Percentiles rank a stretch among this genome's conserved stretches.
Conservation (phyloP, 1,140 invertebrate genomes). For the Drosophila equinoxialis region DNA sequence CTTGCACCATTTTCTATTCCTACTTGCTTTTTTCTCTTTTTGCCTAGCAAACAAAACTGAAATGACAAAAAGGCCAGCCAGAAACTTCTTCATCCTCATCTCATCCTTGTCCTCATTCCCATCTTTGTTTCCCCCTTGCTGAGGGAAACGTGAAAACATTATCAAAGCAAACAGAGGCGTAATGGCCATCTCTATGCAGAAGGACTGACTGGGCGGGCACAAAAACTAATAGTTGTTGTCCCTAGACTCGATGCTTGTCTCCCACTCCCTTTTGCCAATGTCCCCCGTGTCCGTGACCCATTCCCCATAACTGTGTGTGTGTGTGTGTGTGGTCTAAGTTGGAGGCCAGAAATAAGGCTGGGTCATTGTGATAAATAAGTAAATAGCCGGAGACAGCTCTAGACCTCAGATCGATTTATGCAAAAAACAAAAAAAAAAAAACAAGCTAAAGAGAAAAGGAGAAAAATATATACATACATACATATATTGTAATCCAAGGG, state of each 20-base stretch:
- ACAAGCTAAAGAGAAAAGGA: background rate
- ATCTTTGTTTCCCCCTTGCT: background rate
- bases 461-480: constrained; percentile 49
- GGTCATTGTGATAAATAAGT: constrained; percentile 77
- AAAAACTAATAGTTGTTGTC: constrained; percentile 46
- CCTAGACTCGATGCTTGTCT: background rate
- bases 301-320: background rate
- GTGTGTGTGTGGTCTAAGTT: constrained; percentile 67
- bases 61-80: constrained; percentile 70
- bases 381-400: constrained; percentile 66
- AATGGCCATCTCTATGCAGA: constrained; percentile 47
- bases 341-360: constrained; percentile 58
- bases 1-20: constrained; percentile 33
- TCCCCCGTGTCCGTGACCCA: background rate
- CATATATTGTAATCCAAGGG: constrained; percentile 47
- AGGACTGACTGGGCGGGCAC: constrained; percentile 34
- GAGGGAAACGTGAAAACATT: constrained; percentile 52
- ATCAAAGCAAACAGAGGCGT: constrained; percentile 77
- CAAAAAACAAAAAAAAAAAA: constrained; percentile 32
- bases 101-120: constrained; percentile 1
- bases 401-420: constrained; percentile 68
- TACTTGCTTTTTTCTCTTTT: constrained; percentile 51
- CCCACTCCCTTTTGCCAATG: background rate
- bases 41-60: constrained; percentile 78
- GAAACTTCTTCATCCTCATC: constrained; percentile 10